Evolutionary conservation across 2,888 invertebrate species (phyloP), one percentile per base, ranked within the genome.

Genomic region (Mellilla xanthometata): DNA sequence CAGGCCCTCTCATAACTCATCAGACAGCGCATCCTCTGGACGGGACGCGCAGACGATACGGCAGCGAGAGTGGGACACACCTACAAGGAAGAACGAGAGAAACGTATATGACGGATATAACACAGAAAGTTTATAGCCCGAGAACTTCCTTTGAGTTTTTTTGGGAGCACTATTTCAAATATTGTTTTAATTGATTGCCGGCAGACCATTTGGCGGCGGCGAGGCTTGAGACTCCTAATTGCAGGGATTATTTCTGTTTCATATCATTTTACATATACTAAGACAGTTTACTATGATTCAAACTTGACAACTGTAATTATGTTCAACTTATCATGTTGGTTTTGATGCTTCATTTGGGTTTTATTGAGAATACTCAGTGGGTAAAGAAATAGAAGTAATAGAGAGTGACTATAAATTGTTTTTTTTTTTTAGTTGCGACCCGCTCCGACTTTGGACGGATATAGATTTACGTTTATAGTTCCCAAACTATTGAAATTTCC

Each of bases 101-200:
- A 34, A 41, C 26, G 31, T 24, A 59, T 28, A 51, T 60, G 47
- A 64, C 68, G 70, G 71, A 68, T 69, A 79, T 78, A 77, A 84
- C 65, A 80, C 69, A 70, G 73, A 79, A 81, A 79, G 81, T 84
- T 87, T 85, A 84, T 84, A 75, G 78, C 77, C 70, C 63, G 68
- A 77, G 74, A 72, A 77, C 76, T 80, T 76, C 81, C 81, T 79
- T 84, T 85, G 78, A 71, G 70, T 68, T 82, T 85, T 86, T 87
- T 85, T 81, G 66, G 72, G 65, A 71, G 72, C 80, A 83, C 80
- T 81, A 86, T 87, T 86, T 84, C 84, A 87, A 88, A 88, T 88
- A 88, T 88, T 87, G 87, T 86, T 86, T 86, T 86, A 87, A 87
- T 87, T 84, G 86, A 86, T 86, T 83, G 85, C 84, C 71, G 72